A percentile compares a stretch with the other conserved stretches of the same genome.
phyloP scores from a whole-genome alignment of 2,113 vertebrate genomes.

The Embiotoca jacksoni region DNA sequence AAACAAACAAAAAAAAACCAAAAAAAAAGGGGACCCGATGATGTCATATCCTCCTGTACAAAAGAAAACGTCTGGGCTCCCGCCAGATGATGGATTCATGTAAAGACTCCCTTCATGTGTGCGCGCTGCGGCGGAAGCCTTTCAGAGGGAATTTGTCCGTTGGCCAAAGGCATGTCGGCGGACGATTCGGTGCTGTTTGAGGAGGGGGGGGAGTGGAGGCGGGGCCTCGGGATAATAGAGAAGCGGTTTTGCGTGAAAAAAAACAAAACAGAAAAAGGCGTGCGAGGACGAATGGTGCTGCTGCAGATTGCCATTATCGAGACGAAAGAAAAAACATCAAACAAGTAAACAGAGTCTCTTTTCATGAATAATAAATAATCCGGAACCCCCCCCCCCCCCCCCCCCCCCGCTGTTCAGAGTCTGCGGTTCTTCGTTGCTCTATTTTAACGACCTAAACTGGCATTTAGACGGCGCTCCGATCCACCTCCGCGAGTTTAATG shows the following conservation, averaged over 20 bases:
- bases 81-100: constrained; percentile 58
- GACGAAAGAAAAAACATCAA: too few species aligned
- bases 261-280: neutral
- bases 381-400: too few species aligned
- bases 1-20: constrained; percentile 14
- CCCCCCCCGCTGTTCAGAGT: too few species aligned
- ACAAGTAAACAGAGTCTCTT: too few species aligned
- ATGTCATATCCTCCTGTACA: constrained; percentile 68
- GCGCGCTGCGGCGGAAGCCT: neutral
- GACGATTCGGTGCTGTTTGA: constrained; percentile 45
- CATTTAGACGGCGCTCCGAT: too few species aligned
- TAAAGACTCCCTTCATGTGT: constrained; percentile 19
- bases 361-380: too few species aligned
- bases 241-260: neutral
- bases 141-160: constrained; percentile 22
- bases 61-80: constrained; percentile 39
- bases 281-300: neutral
- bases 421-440: too few species aligned
- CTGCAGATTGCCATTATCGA: neutral
- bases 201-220: neutral
- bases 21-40: constrained; percentile 19
- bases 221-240: neutral
- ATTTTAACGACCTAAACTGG: too few species aligned
- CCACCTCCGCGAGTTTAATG: too few species aligned
- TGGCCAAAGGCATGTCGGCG: constrained; percentile 25